Percentiles rank a stretch among this genome's conserved stretches.
Evolutionary conservation across 1,140 invertebrate species (phyloP).

Genomic region (Drosophila ficusphila): DNA sequence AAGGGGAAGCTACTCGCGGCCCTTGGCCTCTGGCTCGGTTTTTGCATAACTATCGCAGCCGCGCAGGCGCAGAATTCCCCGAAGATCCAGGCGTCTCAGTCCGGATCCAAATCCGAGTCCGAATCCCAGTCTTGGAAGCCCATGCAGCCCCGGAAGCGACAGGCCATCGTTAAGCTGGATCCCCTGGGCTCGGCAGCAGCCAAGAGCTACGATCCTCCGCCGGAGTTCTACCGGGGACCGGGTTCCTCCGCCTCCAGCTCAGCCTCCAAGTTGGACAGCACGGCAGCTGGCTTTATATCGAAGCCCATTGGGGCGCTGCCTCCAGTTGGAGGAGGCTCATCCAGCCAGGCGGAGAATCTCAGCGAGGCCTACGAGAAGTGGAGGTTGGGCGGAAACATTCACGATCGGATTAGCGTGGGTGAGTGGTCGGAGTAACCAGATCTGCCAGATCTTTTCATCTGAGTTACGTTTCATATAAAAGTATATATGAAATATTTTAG

Average conservation of each 20-base stretch:
- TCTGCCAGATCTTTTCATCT: too few relatives aligned
- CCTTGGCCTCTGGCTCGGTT: constrained; percentile 10
- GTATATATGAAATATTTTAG: too few relatives aligned
- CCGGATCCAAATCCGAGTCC: too few relatives aligned
- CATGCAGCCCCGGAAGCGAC: constrained; percentile 40
- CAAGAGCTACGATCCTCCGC: constrained; percentile 79
- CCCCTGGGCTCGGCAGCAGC: constrained; percentile 46
- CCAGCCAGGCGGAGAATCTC: constrained; percentile 50
- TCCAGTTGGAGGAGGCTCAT: background rate
- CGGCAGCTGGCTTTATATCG: constrained; percentile 46
- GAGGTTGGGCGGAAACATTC: constrained; percentile 31
- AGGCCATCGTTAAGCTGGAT: constrained; percentile 45
- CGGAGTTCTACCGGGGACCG: constrained; percentile 78
- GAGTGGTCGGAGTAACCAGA: constrained; percentile 12
- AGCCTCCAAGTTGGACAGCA: constrained; percentile 22
- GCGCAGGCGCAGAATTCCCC: constrained; percentile 13
- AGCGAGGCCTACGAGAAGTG: constrained; percentile 73
- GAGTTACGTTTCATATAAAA: too few relatives aligned
- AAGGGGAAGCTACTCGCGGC: constrained; percentile 34
- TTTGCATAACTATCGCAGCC: background rate
- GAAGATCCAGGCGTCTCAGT: too few relatives aligned
- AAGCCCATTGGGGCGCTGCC: constrained; percentile 32
- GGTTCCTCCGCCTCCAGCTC: constrained; percentile 42
- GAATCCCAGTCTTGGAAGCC: constrained; percentile 32
- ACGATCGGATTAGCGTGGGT: constrained; percentile 79